Evolutionary conservation across 1,140 invertebrate species (phyloP).

Genomic region (Doryteuthis pealeii): DNA sequence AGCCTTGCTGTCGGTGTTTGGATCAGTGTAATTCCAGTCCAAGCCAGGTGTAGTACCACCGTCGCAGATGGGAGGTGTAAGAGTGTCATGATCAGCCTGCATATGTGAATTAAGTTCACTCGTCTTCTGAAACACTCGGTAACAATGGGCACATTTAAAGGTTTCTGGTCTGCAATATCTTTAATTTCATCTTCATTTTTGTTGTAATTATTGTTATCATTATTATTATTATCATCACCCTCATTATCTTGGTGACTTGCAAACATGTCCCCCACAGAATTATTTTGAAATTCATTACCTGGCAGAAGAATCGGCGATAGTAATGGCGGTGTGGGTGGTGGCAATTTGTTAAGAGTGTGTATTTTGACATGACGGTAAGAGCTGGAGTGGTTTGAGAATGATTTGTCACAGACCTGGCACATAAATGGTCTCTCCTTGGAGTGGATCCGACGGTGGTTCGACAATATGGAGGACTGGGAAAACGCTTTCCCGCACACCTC

Average conservation of each 20-base stretch:
- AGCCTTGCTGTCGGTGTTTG: not conserved
- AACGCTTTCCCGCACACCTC: conserved; percentile 26
- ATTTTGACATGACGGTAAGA: conserved; percentile 7
- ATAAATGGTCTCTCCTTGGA: conserved; percentile 88
- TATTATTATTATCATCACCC: not conserved
- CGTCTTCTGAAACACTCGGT: not conserved
- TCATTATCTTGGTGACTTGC: too few species aligned
- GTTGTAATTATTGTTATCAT: conserved; percentile 3
- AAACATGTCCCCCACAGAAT: not conserved
- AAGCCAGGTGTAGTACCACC: too few species aligned
- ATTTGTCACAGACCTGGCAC: conserved; percentile 71
- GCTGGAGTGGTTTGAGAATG: conserved; percentile 18
- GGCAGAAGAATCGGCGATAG: not conserved
- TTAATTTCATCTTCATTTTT: not conserved
- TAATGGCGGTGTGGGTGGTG: not conserved
- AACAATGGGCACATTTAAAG: not conserved
- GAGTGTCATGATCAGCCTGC: too few species aligned
- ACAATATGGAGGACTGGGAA: conserved; percentile 43
- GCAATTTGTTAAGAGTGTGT: not conserved
- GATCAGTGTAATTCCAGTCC: not conserved
- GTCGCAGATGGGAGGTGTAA: too few species aligned
- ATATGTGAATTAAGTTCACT: not conserved
- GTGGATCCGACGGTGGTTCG: conserved; percentile 21
- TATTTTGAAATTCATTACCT: too few species aligned
- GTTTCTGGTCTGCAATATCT: not conserved